Evolutionary conservation across 2,888 invertebrate species (phyloP).

Genomic region (Hanleya hanleyi): DNA sequence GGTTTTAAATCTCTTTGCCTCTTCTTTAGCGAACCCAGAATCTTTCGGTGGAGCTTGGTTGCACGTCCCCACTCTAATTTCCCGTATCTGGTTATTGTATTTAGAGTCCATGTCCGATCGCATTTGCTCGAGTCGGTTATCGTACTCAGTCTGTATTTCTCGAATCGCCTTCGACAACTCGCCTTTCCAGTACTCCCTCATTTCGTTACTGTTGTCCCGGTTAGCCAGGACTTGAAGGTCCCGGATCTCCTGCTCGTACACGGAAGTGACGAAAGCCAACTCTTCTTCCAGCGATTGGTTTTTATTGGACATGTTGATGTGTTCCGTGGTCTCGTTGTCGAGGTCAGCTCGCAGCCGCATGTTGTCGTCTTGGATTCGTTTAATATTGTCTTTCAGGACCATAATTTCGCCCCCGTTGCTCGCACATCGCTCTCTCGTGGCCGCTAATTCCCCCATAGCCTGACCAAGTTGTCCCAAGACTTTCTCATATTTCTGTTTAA

Average conservation of each 20-base stretch:
- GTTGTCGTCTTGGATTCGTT: slow-evolving; percentile 44
- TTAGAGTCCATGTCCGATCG: slow-evolving; percentile 72
- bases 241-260: slow-evolving; percentile 68
- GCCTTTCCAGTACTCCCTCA: slow-evolving; percentile 75
- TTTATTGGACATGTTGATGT: slow-evolving; percentile 74
- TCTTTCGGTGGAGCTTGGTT: slow-evolving; percentile 71
- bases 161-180: slow-evolving; percentile 74
- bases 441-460: slow-evolving; percentile 50
- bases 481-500: slow-evolving; percentile 43
- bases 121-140: slow-evolving; percentile 70
- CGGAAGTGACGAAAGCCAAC: slow-evolving; percentile 71
- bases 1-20: slow-evolving; percentile 72
- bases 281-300: slow-evolving; percentile 74
- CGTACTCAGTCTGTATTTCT: slow-evolving; percentile 75
- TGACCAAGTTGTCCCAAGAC: slow-evolving; percentile 49
- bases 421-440: slow-evolving; percentile 43
- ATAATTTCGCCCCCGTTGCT: slow-evolving; percentile 44
- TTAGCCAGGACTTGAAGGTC: slow-evolving; percentile 72
- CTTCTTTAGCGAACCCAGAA: slow-evolving; percentile 71
- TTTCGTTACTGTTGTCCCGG: slow-evolving; percentile 74
- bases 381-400: slow-evolving; percentile 37
- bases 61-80: slow-evolving; percentile 73
- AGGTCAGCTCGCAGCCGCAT: slow-evolving; percentile 63
- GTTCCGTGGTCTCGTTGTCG: slow-evolving; percentile 74
- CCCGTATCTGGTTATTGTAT: slow-evolving; percentile 74